A percentile compares a stretch with the other conserved stretches of the same genome.
Evolutionary conservation across 2,113 vertebrate genomes (phyloP).

Genomic region (Elephantulus edwardii): DNA sequence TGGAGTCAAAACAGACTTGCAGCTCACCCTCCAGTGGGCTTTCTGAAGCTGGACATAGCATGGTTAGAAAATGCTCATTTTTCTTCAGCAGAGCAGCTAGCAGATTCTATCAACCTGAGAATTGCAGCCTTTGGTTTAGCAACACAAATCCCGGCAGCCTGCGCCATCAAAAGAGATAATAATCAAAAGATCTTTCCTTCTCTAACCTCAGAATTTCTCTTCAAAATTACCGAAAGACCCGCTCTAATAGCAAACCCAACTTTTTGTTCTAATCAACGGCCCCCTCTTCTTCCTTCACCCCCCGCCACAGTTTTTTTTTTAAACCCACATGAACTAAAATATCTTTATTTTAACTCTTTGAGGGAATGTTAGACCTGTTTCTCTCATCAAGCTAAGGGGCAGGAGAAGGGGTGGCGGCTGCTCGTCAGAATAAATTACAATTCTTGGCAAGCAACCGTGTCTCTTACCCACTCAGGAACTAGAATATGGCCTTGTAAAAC

Average conservation of each 20-base stretch:
- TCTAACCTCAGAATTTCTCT: not conserved
- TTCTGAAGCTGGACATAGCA: too few relatives aligned
- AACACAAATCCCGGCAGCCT: too few relatives aligned
- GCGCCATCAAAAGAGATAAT: not conserved
- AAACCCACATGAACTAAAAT: not conserved
- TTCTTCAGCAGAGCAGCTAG: too few relatives aligned
- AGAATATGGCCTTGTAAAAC: conserved; percentile 69
- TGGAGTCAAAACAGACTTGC: too few relatives aligned
- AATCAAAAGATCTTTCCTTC: not conserved
- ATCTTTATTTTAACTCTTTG: conserved; percentile 45
- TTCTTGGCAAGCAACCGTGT: conserved; percentile 61
- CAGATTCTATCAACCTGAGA: too few relatives aligned
- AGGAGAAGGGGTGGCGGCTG: not conserved
- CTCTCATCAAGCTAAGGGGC: conserved; percentile 33
- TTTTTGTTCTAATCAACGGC: not conserved
- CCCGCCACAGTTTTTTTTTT: too few relatives aligned
- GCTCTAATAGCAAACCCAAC: not conserved
- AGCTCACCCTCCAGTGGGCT: too few relatives aligned
- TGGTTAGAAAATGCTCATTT: too few relatives aligned
- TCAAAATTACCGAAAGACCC: not conserved
- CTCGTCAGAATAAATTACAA: conserved; percentile 62
- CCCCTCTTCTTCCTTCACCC: not conserved
- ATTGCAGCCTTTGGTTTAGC: too few relatives aligned
- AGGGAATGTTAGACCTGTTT: conserved; percentile 5
- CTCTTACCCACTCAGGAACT: conserved; percentile 68